phyloP scores from a whole-genome alignment of 2,888 invertebrate species.

The Diadegma fenestrale region DNA sequence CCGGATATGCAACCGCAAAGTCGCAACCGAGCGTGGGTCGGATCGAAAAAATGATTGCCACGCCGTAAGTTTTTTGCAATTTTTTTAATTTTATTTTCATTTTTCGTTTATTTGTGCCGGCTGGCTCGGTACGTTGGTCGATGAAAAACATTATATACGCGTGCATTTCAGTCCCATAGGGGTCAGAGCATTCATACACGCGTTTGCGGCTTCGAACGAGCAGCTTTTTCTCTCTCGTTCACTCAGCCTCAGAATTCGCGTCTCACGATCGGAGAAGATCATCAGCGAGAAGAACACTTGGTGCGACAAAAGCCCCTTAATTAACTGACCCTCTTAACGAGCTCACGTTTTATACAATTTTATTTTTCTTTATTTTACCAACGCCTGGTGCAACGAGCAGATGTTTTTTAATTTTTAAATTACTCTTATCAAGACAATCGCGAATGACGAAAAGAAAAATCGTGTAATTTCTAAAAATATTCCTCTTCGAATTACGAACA shows the following conservation, averaged over 20 bases:
- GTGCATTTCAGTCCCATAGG: conserved; percentile 23
- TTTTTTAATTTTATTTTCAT: conserved; percentile 11
- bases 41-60: conserved; percentile 55
- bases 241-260: conserved; percentile 40
- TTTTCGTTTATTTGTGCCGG: conserved; percentile 14
- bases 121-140: conserved; percentile 5
- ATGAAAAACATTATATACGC: conserved; percentile 23
- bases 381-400: conserved; percentile 2
- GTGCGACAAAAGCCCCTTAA: conserved; percentile 60
- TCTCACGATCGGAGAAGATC: conserved; percentile 43
- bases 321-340: conserved; percentile 53
- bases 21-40: conserved; percentile 53
- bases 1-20: conserved; percentile 67
- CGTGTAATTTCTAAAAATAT: background rate
- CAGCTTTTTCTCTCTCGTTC: background rate
- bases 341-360: conserved; percentile 13
- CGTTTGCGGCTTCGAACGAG: background rate
- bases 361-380: background rate
- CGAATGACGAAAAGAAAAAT: background rate
- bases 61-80: conserved; percentile 8
- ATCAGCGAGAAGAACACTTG: conserved; percentile 26
- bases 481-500: background rate
- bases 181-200: background rate
- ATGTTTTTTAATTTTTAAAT: conserved; percentile 4
- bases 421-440: background rate